These are phyloP conservation scores for Tridacna crocea DNA, from an alignment of 2,888 invertebrate genomes.

Conservation along the genomic window DNA sequence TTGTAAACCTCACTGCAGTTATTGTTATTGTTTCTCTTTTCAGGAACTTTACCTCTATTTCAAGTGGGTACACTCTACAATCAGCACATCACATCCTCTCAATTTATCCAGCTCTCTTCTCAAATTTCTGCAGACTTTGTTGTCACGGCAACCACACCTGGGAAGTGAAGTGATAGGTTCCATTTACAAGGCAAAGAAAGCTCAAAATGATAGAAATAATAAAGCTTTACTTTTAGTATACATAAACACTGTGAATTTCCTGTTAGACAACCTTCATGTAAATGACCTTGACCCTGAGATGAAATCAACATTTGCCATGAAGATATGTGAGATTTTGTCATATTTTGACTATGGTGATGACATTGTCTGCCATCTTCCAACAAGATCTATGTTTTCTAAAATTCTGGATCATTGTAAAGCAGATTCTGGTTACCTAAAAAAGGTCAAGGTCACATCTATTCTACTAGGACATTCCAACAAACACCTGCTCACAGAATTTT, in stretches of 20 bases:
- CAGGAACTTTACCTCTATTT: conserved; percentile 78
- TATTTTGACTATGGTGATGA: conserved; percentile 71
- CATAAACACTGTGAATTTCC: conserved; percentile 66
- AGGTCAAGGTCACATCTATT: conserved; percentile 67
- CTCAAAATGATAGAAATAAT: conserved; percentile 61
- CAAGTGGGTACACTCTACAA: conserved; percentile 49
- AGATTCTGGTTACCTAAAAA: conserved; percentile 55
- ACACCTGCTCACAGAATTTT: conserved; percentile 74
- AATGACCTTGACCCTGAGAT: conserved; percentile 48
- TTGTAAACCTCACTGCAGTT: too few relatives aligned
- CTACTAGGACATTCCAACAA: conserved; percentile 68
- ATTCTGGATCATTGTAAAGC: conserved; percentile 64
- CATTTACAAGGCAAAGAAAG: conserved; percentile 46
- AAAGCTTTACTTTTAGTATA: conserved; percentile 71
- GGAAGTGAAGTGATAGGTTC: conserved; percentile 66
- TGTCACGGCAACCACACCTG: conserved; percentile 66
- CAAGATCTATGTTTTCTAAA: conserved; percentile 70
- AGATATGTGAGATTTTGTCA: conserved; percentile 68
- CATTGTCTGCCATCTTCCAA: conserved; percentile 65
- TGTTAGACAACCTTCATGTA: conserved; percentile 65
- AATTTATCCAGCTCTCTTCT: conserved; percentile 60
- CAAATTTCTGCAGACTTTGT: conserved; percentile 60
- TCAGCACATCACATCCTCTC: conserved; percentile 33
- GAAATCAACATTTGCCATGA: conserved; percentile 40
- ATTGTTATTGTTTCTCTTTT: conserved; percentile 9